These are phyloP conservation scores for Luperina testacea DNA, from an alignment of 2,888 invertebrate genomes.

Conservation along the genomic window DNA sequence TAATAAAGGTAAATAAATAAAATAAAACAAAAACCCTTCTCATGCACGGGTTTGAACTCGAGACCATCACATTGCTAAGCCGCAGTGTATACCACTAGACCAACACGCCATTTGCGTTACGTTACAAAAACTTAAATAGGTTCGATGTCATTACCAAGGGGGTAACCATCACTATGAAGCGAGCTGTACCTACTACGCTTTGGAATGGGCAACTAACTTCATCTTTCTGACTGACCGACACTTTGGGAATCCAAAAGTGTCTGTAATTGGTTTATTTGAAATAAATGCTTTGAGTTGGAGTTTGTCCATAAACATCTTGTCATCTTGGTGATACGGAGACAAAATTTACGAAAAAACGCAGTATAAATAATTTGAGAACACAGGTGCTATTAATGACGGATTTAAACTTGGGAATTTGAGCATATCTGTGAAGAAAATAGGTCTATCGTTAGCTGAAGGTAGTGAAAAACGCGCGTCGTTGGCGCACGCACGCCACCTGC, in stretches of 20 bases:
- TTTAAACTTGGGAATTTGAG: not conserved
- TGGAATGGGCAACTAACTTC: not conserved
- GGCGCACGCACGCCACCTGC: not conserved
- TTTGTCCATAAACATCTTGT: not conserved
- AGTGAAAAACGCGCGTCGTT: not conserved
- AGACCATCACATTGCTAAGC: too few relatives aligned
- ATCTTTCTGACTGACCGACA: not conserved
- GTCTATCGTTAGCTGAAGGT: not conserved
- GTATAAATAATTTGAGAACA: not conserved
- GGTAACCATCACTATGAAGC: too few relatives aligned
- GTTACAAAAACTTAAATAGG: too few relatives aligned
- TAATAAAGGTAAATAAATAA: too few relatives aligned
- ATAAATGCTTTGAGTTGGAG: not conserved
- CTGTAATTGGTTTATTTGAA: not conserved
- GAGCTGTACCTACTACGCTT: not conserved
- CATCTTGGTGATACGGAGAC: not conserved
- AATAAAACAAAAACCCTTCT: too few relatives aligned
- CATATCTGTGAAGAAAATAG: not conserved
- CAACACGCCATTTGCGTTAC: too few relatives aligned
- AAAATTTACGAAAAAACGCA: not conserved
- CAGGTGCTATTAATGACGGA: not conserved
- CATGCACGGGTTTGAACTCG: too few relatives aligned
- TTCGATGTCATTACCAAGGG: too few relatives aligned
- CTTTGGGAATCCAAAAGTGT: not conserved
- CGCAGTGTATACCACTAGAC: too few relatives aligned